Evolutionary conservation across 2,113 vertebrate species (phyloP), one percentile per base, ranked within the genome.

Genomic region (Oryzias melastigma): DNA sequence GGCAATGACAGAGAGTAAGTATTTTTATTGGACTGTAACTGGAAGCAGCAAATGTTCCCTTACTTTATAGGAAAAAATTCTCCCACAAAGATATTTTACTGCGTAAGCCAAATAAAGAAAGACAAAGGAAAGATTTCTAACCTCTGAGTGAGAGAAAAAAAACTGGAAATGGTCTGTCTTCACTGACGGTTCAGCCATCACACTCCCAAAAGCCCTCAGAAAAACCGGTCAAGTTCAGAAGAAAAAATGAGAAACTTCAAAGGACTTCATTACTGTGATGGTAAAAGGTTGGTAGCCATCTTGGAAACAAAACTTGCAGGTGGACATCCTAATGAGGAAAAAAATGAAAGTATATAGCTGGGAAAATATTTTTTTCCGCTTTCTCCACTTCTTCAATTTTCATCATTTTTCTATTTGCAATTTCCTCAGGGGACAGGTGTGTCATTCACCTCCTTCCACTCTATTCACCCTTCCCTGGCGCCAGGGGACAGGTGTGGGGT

Each of bases 11-110:
- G 68, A 63, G 27, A 58, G 48, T 5, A 22, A 77, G 45, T 85
- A 78, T 75, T 89, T 86, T 87, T 86, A 83, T 74, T 82, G 78
- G 78, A 71, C 57, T 52, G 63, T 69, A 71, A 81, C 75, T 84
- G 82, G 81, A 86, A 85, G 84, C 71, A 67, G 72, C 78, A 83
- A 81, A 85, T 84, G 80, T 89, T 87, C 80, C 58, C 58, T 71
- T 47, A 69, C 78, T 83, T 71, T 79, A 82, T 51, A 20, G 68
- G 54, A 76, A 58, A 64, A 81, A 62, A 63, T 59, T 65, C 67
- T 72, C 73, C 81, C 81, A 79, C 72, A 81, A 77, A 84, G 60
- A 63, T 66, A 79, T 65, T 83, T 83, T 65, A 70, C 63, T 68
- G 55, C 68, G 1, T 16, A 18, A 49, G 13, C 47, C 5, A 55